Conservation (phyloP, 2,113 vertebrate species). For the Microtus montanus region DNA sequence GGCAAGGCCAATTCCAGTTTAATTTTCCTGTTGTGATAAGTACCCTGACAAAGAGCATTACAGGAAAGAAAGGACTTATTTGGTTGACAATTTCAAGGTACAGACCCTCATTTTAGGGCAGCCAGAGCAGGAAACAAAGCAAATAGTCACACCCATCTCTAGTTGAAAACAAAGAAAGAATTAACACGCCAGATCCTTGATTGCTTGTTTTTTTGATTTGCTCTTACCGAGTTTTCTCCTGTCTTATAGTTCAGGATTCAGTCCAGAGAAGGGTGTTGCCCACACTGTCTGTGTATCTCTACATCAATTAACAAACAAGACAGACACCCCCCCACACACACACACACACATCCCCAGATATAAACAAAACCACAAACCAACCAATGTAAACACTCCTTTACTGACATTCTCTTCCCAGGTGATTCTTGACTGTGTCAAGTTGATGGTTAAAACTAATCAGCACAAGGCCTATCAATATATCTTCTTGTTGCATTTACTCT, state of each 20-base stretch:
- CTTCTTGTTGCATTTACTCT: background rate
- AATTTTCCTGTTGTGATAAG: background rate
- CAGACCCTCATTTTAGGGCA: background rate
- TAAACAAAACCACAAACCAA: background rate
- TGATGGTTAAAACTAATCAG: background rate
- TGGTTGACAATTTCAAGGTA: background rate
- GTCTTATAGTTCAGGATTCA: background rate
- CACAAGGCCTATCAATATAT: background rate
- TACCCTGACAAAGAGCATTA: background rate
- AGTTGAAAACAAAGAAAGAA: background rate
- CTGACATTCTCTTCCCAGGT: background rate
- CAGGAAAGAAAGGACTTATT: background rate
- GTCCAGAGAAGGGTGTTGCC: too few relatives aligned
- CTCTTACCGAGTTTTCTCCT: background rate
- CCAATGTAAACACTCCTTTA: background rate
- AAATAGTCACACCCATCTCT: background rate
- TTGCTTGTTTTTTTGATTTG: background rate
- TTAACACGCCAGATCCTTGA: background rate
- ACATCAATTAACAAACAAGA: background rate
- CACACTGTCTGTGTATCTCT: background rate
- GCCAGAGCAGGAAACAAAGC: background rate
- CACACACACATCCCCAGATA: too few relatives aligned
- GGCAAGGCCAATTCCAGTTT: background rate
- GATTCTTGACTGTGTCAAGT: background rate
- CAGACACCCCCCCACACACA: too few relatives aligned